These are phyloP conservation scores for Pseudorhombus dupliciocellatus DNA, from an alignment of 2,113 vertebrate genomes.

Conservation along the genomic window DNA sequence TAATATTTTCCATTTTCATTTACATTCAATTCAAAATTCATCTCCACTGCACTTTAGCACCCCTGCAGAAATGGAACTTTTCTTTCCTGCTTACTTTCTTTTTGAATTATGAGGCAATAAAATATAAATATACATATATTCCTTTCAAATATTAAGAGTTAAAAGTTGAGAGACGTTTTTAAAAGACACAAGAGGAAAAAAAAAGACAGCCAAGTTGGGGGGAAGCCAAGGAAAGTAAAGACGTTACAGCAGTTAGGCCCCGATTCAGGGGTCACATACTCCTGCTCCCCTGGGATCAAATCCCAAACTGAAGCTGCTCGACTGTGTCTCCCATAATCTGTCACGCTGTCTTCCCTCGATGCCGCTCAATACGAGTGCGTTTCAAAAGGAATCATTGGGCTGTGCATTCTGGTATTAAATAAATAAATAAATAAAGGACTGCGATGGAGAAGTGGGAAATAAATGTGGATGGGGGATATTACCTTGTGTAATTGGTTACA, in stretches of 20 bases:
- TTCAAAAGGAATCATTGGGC: conserved; percentile 3
- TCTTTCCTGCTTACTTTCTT: conserved; percentile 55
- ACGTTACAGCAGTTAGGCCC: conserved; percentile 5
- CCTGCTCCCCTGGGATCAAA: conserved; percentile 19
- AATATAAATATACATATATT: conserved; percentile 35
- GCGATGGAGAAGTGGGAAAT: neutral
- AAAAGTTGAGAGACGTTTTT: conserved; percentile 25
- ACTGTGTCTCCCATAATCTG: neutral
- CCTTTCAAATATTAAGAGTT: conserved; percentile 12
- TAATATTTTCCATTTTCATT: conserved; percentile 74
- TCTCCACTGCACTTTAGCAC: conserved; percentile 57
- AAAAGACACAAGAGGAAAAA: neutral
- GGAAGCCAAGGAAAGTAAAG: conserved; percentile 13
- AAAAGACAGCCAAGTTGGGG: neutral
- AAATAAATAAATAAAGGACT: conserved; percentile 12
- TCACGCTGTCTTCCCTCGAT: neutral
- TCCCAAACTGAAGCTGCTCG: conserved; percentile 4
- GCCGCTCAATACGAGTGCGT: neutral
- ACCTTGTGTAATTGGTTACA: neutral
- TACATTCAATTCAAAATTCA: conserved; percentile 63
- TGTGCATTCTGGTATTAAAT: neutral
- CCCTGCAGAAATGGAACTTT: conserved; percentile 40
- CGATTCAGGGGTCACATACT: conserved; percentile 4
- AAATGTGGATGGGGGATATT: neutral
- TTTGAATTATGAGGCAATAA: conserved; percentile 46